A percentile compares a stretch with the other conserved stretches of the same genome.
phyloP scores from a whole-genome alignment of 2,888 invertebrate species.

The Polydrusus tereticollis region DNA sequence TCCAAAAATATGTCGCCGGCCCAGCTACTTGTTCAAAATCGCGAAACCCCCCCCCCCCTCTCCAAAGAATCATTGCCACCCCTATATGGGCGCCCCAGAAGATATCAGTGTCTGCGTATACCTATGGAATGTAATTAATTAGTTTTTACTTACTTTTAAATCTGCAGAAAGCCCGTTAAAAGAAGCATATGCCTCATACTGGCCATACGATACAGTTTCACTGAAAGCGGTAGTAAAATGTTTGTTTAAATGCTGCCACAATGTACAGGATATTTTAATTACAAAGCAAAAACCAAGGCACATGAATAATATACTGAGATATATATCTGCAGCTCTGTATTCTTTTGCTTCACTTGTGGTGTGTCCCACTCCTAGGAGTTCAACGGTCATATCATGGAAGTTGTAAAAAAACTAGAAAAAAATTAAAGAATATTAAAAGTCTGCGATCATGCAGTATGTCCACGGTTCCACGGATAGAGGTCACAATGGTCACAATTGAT shows the following conservation, averaged over 20 bases:
- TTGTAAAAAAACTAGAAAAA: background rate
- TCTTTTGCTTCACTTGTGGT: background rate
- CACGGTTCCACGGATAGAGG: too few species aligned
- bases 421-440: background rate
- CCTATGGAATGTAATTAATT: too few species aligned
- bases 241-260: constrained; percentile 10
- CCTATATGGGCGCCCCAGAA: too few species aligned
- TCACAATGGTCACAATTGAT: too few species aligned
- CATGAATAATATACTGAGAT: background rate
- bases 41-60: too few species aligned
- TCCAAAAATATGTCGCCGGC: too few species aligned
- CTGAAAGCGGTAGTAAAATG: background rate
- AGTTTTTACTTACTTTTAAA: background rate
- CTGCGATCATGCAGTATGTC: too few species aligned
- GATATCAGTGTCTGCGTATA: too few species aligned
- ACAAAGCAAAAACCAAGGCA: background rate
- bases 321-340: too few species aligned
- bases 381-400: background rate
- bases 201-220: background rate
- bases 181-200: background rate
- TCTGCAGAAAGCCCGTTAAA: background rate
- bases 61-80: too few species aligned
- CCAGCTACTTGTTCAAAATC: too few species aligned
- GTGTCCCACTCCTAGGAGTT: background rate
- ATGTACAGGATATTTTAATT: background rate